Evolutionary conservation across 2,797 vertebrate species (phyloP).

Genomic region (Acanthiza pusilla): DNA sequence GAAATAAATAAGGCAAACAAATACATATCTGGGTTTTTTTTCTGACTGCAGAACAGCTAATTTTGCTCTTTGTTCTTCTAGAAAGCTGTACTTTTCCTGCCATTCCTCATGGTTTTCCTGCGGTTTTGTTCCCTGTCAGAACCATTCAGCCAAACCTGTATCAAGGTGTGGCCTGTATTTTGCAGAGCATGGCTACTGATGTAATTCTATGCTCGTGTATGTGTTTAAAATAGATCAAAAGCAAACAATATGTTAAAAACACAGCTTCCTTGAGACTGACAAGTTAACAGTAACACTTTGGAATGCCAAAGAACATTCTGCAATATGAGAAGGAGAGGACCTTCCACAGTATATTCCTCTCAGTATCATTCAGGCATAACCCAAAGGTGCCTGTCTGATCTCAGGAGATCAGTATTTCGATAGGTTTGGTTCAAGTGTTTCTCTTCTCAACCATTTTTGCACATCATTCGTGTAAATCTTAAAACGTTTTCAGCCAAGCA

Average conservation of each 20-base stretch:
- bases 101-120: background rate
- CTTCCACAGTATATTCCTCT: background rate
- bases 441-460: background rate
- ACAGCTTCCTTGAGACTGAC: background rate
- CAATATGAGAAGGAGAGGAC: background rate
- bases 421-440: background rate
- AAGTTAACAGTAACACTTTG: background rate
- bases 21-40: background rate
- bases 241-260: background rate
- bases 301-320: background rate
- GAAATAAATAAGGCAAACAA: background rate
- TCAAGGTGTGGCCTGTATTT: background rate
- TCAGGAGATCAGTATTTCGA: background rate
- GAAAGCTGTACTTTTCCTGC: background rate
- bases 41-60: background rate
- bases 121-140: background rate
- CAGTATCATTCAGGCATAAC: background rate
- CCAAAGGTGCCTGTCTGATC: background rate
- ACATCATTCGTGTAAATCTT: background rate
- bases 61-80: background rate
- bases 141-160: background rate
- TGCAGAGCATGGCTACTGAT: rapidly evolving
- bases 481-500: background rate
- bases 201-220: background rate
- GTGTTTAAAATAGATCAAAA: background rate